phyloP scores from a whole-genome alignment of 92 coral and sea anemone genomes.

The Actinostola sp. region DNA sequence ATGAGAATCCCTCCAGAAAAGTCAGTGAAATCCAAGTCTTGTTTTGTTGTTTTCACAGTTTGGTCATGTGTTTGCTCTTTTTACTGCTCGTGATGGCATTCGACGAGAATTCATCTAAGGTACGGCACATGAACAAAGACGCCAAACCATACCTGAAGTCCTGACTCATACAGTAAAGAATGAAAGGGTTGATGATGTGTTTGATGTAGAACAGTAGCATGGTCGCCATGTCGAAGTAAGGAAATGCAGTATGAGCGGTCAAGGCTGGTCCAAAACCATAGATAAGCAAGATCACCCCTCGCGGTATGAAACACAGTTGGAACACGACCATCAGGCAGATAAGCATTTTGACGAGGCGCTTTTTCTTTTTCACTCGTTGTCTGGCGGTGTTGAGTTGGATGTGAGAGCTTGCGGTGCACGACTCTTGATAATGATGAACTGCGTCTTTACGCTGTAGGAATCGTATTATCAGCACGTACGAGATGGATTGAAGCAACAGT shows the following conservation, averaged over 20 bases:
- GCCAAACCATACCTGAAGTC: conserved; percentile 65
- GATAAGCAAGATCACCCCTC: conserved; percentile 64
- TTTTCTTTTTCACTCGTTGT: conserved; percentile 51
- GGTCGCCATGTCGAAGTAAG: conserved; percentile 44
- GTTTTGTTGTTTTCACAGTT: no score
- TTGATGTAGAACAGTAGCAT: conserved; percentile 71
- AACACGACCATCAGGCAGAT: conserved; percentile 63
- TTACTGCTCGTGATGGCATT: conserved; percentile 6
- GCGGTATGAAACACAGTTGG: conserved; percentile 73
- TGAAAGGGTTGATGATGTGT: conserved; percentile 73
- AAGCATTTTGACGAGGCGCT: conserved; percentile 64
- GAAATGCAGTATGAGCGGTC: conserved; percentile 18
- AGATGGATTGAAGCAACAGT: conserved; percentile 47
- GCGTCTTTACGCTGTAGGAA: conserved; percentile 35
- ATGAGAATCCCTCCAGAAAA: no score
- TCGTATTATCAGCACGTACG: conserved; percentile 54
- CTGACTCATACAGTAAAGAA: conserved; percentile 74
- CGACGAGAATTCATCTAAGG: conserved; percentile 2
- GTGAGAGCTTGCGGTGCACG: conserved; percentile 1
- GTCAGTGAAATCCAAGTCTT: no score
- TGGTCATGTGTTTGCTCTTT: conserved; percentile 10
- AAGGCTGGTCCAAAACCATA: conserved; percentile 51
- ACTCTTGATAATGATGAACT: conserved; percentile 33
- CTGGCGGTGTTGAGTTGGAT: conserved; percentile 8
- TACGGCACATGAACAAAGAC: conserved; percentile 10